phyloP scores from a whole-genome alignment of 30 jellyfish, hydroid and myxozoan genomes.

The Aurelia sp. region DNA sequence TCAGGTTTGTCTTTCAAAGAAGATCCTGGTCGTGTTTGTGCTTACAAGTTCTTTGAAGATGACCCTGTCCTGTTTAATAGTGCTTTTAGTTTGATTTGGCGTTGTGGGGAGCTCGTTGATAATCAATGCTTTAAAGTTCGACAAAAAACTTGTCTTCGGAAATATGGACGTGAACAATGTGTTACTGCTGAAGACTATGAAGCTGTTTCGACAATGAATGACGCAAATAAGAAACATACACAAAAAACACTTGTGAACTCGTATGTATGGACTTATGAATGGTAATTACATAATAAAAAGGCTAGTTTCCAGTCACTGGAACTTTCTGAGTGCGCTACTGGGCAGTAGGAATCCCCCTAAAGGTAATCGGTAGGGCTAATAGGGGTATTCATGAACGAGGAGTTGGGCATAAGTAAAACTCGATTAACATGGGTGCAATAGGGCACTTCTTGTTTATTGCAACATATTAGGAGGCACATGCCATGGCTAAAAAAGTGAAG shows the following conservation, averaged over 20 bases:
- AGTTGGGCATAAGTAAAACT: too few relatives aligned
- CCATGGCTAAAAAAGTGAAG: too few relatives aligned
- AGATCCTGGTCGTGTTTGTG: constrained; percentile 82
- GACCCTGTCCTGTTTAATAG: constrained; percentile 76
- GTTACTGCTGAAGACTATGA: constrained; percentile 33
- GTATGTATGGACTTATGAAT: constrained; percentile 87
- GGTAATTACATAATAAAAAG: constrained; percentile 20
- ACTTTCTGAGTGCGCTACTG: too few relatives aligned
- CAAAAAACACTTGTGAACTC: constrained; percentile 55
- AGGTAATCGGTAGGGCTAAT: too few relatives aligned
- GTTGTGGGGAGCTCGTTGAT: constrained; percentile 78
- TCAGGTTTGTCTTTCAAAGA: constrained; percentile 71
- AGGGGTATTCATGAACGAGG: too few relatives aligned
- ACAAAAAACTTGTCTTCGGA: constrained; percentile 28
- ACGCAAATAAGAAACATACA: constrained; percentile 17
- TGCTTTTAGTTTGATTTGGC: constrained; percentile 72
- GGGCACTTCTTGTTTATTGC: too few relatives aligned
- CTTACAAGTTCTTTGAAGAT: constrained; percentile 82
- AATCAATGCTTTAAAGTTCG: constrained; percentile 49
- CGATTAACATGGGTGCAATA: too few relatives aligned
- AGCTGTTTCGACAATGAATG: constrained; percentile 23
- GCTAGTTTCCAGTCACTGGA: too few relatives aligned
- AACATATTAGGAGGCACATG: too few relatives aligned
- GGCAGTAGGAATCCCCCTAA: too few relatives aligned
- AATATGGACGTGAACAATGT: constrained; percentile 38